Evolutionary conservation across 2,797 vertebrate genomes (phyloP), one percentile per base, ranked within the genome.

Genomic region (Chrysocyon brachyurus): DNA sequence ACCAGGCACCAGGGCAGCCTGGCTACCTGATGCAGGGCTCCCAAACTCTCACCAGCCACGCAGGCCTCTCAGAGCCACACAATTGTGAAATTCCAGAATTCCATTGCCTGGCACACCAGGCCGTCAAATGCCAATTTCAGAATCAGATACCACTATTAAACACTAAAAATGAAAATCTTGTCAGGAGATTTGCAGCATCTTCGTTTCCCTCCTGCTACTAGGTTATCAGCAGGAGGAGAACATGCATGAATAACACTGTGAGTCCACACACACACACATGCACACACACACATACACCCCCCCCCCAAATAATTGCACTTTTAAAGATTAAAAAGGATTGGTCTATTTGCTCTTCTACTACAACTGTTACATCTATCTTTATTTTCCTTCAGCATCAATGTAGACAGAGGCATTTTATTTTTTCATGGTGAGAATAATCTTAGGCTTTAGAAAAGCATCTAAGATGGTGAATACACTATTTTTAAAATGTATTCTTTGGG

Each of bases 381-480:
- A 6, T 84, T 98, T 97, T 92, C 91, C 79, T 89, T 97, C 49
- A 77, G 24, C 68, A 79, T 97, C 68, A 78, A 0, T 95, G n/a
- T 97, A 96, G 92, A 57, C 52, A 92, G 85, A 94, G 70, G 91
- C 33, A 79, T 97, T 83, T 96, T 88, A 40, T 77, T 83, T 81
- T 98, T 97, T 97, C 40, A 15, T 96, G 64, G 22, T 72, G 98
- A 98, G 97, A 97, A 93, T 96, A 85, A 88, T 96, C 5, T 92
- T 97, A 98, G 79, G 63, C 90, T 98, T 97, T 33, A 95, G 95
- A 94, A 85, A 97, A 93, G 28, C 73, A 91, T 91, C 66, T 94
- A 96, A 95, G 86, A 97, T 87, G 17, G 64, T 92, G 40, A 98
- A 59, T 61, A 36, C 46, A 49, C 22, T 96, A 36, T 72, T 93